A percentile compares a stretch with the other conserved stretches of the same genome.
Conservation (phyloP, 2,797 vertebrate genomes). For the Cryptoprocta ferox region DNA sequence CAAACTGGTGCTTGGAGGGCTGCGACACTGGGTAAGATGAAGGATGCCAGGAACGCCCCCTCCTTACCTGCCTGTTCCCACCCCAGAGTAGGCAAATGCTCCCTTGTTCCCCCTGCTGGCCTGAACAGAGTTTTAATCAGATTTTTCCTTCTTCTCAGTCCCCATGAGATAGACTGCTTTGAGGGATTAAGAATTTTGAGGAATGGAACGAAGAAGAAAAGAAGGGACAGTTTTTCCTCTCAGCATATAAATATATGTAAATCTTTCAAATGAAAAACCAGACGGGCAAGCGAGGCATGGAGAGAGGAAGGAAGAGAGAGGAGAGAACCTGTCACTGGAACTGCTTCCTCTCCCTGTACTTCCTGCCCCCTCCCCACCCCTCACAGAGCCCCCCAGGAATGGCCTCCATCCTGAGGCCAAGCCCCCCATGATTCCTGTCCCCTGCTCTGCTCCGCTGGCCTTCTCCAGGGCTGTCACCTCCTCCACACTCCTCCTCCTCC, state of each 20-base stretch:
- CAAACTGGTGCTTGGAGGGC: neutral
- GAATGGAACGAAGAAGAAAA: neutral
- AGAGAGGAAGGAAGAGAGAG: fast-evolving
- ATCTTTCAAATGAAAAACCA: neutral
- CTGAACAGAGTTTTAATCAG: neutral
- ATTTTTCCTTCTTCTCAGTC: constrained; percentile 26
- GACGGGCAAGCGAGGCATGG: no score
- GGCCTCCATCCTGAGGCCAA: neutral
- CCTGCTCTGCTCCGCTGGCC: neutral
- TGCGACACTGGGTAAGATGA: neutral
- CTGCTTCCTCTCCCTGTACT: neutral
- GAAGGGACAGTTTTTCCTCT: neutral
- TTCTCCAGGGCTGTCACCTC: neutral
- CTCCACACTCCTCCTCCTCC: neutral
- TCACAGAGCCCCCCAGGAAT: neutral
- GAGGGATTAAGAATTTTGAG: neutral
- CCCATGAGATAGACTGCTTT: neutral
- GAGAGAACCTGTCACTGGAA: fast-evolving
- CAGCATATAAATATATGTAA: neutral
- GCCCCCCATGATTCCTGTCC: neutral
- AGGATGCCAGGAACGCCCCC: no score
- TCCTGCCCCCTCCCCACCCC: neutral
- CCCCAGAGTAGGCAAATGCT: neutral
- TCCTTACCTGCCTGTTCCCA: neutral
- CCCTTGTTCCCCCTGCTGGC: no score